Evolutionary conservation across 1,140 invertebrate genomes (phyloP).

Genomic region (Arion vulgaris): DNA sequence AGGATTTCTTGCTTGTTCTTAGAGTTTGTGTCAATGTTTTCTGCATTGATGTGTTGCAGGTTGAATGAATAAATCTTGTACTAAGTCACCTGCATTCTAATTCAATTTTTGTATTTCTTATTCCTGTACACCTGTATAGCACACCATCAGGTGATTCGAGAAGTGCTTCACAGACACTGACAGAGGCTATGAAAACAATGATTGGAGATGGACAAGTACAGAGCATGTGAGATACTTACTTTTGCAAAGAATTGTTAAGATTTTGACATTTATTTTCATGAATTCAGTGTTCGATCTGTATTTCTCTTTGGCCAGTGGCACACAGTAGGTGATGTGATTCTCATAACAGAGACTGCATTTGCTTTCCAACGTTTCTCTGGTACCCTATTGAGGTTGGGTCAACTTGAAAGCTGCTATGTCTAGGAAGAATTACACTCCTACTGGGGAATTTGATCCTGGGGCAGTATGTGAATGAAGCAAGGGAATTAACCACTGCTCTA

Average conservation of each 20-base stretch:
- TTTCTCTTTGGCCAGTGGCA: not conserved
- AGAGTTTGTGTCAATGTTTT: too few species aligned
- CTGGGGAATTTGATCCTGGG: too few species aligned
- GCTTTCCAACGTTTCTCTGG: not conserved
- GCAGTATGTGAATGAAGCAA: too few species aligned
- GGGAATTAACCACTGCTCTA: too few species aligned
- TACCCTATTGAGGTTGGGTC: not conserved
- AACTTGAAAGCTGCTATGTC: too few species aligned
- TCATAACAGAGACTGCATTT: not conserved
- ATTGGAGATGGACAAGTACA: slow-evolving; percentile 24
- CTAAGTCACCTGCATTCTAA: too few species aligned
- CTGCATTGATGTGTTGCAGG: too few species aligned
- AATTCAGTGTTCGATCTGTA: too few species aligned
- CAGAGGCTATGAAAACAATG: slow-evolving; percentile 11
- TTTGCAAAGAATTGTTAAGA: not conserved
- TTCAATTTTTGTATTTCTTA: not conserved
- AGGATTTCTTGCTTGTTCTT: too few species aligned
- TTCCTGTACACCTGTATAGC: not conserved
- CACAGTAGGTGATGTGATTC: not conserved
- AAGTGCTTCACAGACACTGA: slow-evolving; percentile 21
- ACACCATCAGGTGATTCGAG: not conserved
- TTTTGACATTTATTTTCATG: too few species aligned
- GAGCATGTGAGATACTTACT: slow-evolving; percentile 3
- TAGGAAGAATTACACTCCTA: too few species aligned
- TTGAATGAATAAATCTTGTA: too few species aligned